Conservation (phyloP, 2,888 invertebrate species). For the Tachystola acroxantha region DNA sequence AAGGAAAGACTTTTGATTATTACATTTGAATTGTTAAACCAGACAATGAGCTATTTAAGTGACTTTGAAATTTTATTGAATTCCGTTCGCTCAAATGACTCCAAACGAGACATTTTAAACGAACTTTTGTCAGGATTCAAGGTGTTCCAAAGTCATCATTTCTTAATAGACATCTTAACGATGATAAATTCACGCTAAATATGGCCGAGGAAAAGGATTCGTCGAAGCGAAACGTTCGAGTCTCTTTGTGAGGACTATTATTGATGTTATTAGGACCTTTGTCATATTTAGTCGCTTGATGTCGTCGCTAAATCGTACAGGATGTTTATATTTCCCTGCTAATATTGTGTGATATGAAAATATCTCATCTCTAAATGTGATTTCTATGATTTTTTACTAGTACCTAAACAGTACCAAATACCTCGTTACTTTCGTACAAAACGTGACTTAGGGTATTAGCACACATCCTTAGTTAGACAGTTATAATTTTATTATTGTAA, state of each 20-base stretch:
- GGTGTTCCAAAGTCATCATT: conserved; percentile 46
- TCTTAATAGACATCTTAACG: conserved; percentile 40
- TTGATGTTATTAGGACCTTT: conserved; percentile 55
- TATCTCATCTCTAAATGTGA: no score
- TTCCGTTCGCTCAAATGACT: conserved; percentile 22
- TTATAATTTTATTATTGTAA: no score
- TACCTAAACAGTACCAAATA: no score
- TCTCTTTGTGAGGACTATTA: conserved; percentile 38
- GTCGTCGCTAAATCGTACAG: conserved; percentile 37
- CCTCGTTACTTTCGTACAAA: no score
- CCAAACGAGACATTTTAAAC: conserved; percentile 22
- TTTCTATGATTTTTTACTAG: no score
- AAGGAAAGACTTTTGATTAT: no score
- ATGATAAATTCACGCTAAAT: conserved; percentile 49
- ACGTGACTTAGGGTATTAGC: no score
- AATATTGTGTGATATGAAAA: no score
- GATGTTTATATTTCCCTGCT: no score
- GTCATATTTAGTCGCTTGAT: conserved; percentile 44
- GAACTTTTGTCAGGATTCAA: conserved; percentile 36
- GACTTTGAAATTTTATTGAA: conserved; percentile 13
- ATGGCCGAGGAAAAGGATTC: conserved; percentile 44
- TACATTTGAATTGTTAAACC: no score
- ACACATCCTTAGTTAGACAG: no score
- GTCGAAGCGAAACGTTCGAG: conserved; percentile 38
- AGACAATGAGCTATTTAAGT: conserved; percentile 8